Conservation (phyloP, 2,113 vertebrate genomes). For the Xiphorhynchus elegans region DNA sequence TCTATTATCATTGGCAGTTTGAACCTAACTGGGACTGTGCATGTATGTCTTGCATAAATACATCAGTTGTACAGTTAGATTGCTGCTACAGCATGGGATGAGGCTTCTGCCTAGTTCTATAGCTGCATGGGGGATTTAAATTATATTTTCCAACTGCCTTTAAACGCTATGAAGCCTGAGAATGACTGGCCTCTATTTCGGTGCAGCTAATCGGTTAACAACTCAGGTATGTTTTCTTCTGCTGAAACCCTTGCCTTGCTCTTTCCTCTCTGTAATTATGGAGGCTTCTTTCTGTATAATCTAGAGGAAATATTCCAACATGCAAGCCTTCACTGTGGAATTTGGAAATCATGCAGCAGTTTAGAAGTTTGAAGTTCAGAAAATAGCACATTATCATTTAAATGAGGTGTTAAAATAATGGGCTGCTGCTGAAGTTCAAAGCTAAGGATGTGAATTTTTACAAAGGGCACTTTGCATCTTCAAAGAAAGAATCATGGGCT, state of each 20-base stretch:
- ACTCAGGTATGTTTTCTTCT: background rate
- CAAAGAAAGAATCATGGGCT: background rate
- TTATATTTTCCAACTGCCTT: background rate
- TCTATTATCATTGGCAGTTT: background rate
- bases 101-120: background rate
- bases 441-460: background rate
- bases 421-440: constrained; percentile 12
- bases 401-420: constrained; percentile 16
- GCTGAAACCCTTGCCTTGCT: background rate
- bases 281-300: background rate
- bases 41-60: background rate
- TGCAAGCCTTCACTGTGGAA: background rate
- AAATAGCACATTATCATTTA: constrained; percentile 42
- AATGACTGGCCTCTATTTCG: background rate
- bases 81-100: background rate
- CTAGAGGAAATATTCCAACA: background rate
- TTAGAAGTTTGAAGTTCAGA: background rate
- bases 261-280: background rate
- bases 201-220: background rate
- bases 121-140: background rate
- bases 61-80: rapidly evolving
- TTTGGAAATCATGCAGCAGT: background rate
- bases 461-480: background rate
- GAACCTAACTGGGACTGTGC: background rate
- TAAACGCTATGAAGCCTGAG: background rate